Percentiles rank a stretch among this genome's conserved stretches.
Evolutionary conservation across 2,888 invertebrate species (phyloP).

Genomic region (Sipha maydis): DNA sequence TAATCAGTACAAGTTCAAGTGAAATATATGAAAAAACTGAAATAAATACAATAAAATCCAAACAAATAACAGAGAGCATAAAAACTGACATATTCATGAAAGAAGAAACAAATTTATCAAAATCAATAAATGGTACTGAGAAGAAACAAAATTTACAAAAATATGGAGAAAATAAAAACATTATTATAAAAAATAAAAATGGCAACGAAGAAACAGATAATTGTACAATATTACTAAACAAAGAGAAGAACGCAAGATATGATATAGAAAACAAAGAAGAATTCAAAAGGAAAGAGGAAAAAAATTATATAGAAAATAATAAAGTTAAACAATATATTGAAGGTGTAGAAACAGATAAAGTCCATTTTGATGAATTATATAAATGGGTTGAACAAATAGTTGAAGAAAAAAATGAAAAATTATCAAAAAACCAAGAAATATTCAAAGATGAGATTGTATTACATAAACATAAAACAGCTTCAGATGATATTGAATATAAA

Average conservation of each 20-base stretch:
- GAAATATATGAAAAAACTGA: background rate
- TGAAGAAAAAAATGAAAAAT: slow-evolving; percentile 13
- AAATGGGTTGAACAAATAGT: slow-evolving; percentile 44
- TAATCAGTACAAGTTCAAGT: background rate
- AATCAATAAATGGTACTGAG: background rate
- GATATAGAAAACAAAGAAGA: background rate
- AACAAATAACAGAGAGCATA: background rate
- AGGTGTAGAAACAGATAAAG: slow-evolving; percentile 12
- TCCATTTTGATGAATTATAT: slow-evolving; percentile 41
- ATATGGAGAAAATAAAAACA: background rate
- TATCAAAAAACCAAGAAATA: background rate
- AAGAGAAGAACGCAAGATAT: background rate
- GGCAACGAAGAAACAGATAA: background rate
- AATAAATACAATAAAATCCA: background rate
- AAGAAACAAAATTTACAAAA: background rate
- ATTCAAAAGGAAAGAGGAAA: background rate
- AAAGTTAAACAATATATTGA: background rate
- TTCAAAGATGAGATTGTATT: background rate
- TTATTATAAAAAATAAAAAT: background rate
- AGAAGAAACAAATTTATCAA: background rate
- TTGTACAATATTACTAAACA: too few relatives aligned
- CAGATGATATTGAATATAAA: slow-evolving; percentile 25
- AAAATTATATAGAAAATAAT: background rate
- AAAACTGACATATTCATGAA: background rate
- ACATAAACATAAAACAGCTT: background rate